These are phyloP conservation scores for Poecilus cupreus DNA, from an alignment of 2,888 invertebrate species.

Conservation along the genomic window DNA sequence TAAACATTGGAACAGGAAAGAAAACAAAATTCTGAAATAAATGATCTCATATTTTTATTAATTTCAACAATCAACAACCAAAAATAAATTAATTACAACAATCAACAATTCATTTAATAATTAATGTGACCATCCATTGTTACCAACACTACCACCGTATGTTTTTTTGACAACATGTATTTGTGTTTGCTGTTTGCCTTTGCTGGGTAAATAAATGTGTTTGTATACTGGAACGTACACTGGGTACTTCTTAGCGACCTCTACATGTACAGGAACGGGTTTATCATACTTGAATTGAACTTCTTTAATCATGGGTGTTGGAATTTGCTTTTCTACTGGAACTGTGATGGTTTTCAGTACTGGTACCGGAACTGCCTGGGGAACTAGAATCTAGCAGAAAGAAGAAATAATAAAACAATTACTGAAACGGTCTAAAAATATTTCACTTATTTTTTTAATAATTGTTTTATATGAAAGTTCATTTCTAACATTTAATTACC, in stretches of 20 bases:
- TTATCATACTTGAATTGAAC: slow-evolving; percentile 81
- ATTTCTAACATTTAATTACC: too few species aligned
- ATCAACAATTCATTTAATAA: neutral
- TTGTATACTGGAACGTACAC: slow-evolving; percentile 75
- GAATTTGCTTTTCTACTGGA: slow-evolving; percentile 83
- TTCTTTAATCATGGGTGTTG: slow-evolving; percentile 80
- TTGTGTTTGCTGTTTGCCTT: neutral
- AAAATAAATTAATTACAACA: neutral
- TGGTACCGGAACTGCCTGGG: slow-evolving; percentile 81
- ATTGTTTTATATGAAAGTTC: too few species aligned
- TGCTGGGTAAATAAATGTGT: slow-evolving; percentile 74
- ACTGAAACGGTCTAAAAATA: too few species aligned
- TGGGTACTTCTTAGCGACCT: slow-evolving; percentile 77
- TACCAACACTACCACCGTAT: neutral
- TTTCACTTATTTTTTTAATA: neutral
- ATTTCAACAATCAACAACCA: neutral
- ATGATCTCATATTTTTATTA: neutral
- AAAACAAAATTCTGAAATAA: neutral
- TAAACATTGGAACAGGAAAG: neutral
- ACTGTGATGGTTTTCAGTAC: slow-evolving; percentile 81
- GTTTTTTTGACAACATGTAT: neutral
- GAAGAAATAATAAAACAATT: too few species aligned
- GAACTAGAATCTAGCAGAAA: slow-evolving; percentile 75
- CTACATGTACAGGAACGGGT: slow-evolving; percentile 81
- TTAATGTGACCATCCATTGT: neutral